Conservation (phyloP, 2,113 vertebrate genomes). For the Fulmarus glacialis region DNA sequence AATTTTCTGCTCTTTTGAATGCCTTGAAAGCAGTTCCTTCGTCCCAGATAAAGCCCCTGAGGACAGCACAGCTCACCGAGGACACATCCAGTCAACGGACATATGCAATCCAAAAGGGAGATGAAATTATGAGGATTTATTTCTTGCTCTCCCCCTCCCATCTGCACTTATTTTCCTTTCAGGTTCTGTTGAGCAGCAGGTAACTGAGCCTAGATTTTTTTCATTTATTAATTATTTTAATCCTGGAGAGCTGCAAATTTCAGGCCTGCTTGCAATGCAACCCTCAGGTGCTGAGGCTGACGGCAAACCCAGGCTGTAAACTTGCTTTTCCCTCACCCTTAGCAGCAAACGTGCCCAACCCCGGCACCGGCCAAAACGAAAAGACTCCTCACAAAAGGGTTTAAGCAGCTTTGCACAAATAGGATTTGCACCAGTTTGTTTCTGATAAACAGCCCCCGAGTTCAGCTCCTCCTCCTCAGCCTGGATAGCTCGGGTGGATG, state of each 20-base stretch:
- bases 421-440: conserved; percentile 18
- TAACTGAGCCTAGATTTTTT: background rate
- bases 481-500: background rate
- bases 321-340: background rate
- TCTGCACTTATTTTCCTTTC: background rate
- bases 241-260: background rate
- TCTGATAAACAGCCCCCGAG: background rate
- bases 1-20: background rate
- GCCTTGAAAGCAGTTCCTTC: background rate
- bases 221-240: background rate
- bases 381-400: background rate
- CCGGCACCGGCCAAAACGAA: rapidly evolving
- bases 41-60: background rate
- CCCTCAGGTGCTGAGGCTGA: background rate
- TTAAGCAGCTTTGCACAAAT: conserved; percentile 52
- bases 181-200: background rate
- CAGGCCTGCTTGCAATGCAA: background rate
- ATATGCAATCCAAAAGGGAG: background rate
- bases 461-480: background rate
- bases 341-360: background rate
- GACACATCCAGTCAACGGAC: background rate
- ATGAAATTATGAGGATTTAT: background rate
- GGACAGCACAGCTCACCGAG: background rate
- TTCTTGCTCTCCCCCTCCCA: background rate
- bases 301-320: background rate